These are phyloP conservation scores for Argyresthia goedartella DNA, from an alignment of 2,888 invertebrate species.

Conservation along the genomic window DNA sequence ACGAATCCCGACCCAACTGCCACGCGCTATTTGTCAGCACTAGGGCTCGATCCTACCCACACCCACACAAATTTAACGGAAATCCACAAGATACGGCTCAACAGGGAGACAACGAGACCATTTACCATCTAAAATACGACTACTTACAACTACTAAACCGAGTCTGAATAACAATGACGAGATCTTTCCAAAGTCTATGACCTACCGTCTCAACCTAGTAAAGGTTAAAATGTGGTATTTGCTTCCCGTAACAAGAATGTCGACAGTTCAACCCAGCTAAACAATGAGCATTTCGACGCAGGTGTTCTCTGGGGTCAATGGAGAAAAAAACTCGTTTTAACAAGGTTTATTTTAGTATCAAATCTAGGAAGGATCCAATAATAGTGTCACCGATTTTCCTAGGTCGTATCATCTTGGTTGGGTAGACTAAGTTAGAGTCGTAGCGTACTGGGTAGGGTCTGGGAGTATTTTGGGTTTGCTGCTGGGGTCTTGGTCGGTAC, in stretches of 20 bases:
- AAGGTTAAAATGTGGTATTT: constrained; percentile 12
- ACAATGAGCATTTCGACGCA: neutral
- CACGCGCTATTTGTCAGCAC: constrained; percentile 40
- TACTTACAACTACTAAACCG: neutral
- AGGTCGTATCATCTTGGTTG: constrained; percentile 15
- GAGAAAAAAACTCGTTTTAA: no score
- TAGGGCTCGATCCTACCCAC: constrained; percentile 14
- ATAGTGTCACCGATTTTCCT: constrained; percentile 24
- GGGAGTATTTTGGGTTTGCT: neutral
- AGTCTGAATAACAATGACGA: neutral
- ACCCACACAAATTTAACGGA: neutral
- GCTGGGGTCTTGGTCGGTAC: neutral
- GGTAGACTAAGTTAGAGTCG: constrained; percentile 6
- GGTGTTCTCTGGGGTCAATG: neutral
- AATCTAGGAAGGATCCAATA: constrained; percentile 49
- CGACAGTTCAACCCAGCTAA: neutral
- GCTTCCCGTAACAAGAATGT: constrained; percentile 12
- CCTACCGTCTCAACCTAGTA: neutral
- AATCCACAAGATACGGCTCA: neutral
- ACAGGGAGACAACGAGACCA: no score
- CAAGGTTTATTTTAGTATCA: constrained; percentile 23
- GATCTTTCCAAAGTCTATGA: neutral
- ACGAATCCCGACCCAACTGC: constrained; percentile 26
- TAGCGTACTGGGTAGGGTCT: no score
- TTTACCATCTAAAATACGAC: neutral